Percentiles rank a stretch among this genome's conserved stretches.
These are phyloP conservation scores for Helogale parvula DNA, from an alignment of 2,113 vertebrate genomes.

Conservation along the genomic window DNA sequence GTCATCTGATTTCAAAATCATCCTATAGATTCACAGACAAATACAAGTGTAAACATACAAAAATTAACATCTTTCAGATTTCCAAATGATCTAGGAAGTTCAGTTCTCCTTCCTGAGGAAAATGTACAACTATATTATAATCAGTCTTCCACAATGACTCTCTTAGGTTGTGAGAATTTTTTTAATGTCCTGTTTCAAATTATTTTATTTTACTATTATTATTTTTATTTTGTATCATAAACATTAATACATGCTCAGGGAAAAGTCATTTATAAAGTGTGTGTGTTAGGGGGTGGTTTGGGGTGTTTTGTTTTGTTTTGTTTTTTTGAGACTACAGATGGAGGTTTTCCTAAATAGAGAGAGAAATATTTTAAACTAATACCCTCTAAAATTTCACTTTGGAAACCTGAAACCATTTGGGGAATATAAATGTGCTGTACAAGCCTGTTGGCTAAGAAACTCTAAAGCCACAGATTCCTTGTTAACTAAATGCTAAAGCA, in stretches of 20 bases:
- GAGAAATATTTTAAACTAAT: constrained; percentile 73
- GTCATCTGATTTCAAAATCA: background rate
- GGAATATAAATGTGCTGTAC: constrained; percentile 38
- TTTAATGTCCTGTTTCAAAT: background rate
- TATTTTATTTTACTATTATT: background rate
- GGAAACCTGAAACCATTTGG: constrained; percentile 55
- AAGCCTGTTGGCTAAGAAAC: constrained; percentile 54
- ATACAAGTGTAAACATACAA: background rate
- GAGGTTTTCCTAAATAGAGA: constrained; percentile 60
- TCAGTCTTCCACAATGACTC: background rate
- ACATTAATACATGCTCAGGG: background rate
- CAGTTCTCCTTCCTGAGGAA: background rate
- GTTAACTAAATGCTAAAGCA: constrained; percentile 68
- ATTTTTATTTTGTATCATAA: constrained; percentile 15
- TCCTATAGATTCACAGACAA: background rate
- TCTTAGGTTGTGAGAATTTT: background rate
- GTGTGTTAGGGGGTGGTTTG: background rate
- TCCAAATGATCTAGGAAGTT: background rate
- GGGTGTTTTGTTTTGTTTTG: background rate
- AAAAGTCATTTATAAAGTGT: background rate
- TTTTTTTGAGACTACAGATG: background rate
- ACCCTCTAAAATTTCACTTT: constrained; percentile 63
- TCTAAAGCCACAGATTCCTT: constrained; percentile 58
- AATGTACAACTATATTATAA: background rate
- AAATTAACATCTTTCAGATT: background rate